Percentiles rank a stretch among this genome's conserved stretches.
Conservation (phyloP, 2,113 vertebrate genomes). For the Brachyhypopomus gauderio region DNA sequence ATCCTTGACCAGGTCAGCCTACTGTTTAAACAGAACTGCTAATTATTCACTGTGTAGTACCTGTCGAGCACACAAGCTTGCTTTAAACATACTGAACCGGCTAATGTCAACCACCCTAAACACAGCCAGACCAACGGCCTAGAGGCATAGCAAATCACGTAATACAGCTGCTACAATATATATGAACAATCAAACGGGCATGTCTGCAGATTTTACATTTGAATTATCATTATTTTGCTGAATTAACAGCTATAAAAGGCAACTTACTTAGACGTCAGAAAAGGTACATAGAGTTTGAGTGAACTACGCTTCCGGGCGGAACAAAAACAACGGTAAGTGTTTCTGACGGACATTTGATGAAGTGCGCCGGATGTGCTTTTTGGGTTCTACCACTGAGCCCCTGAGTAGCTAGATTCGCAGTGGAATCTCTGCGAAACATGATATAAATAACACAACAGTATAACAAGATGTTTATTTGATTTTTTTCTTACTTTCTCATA, state of each 20-base stretch:
- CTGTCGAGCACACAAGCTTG: background rate
- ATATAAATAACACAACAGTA: no score
- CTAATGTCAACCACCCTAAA: no score
- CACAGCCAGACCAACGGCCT: no score
- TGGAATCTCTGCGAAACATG: background rate
- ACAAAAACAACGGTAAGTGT: background rate
- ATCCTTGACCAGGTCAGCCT: no score
- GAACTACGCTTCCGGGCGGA: conserved; percentile 29
- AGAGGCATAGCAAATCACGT: no score
- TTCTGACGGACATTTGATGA: conserved; percentile 13
- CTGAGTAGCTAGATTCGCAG: background rate
- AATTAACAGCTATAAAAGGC: background rate
- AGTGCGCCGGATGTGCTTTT: conserved; percentile 1
- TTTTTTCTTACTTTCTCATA: background rate
- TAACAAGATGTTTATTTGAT: background rate
- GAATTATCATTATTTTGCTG: background rate
- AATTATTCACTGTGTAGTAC: background rate
- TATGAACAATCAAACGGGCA: background rate
- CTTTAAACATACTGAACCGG: background rate
- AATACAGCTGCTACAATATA: background rate
- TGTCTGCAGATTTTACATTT: background rate
- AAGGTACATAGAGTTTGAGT: background rate
- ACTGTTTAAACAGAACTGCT: background rate
- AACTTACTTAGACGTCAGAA: conserved; percentile 38
- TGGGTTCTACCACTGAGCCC: background rate